phyloP scores from a whole-genome alignment of 2,113 vertebrate species.

The Lamprotornis superbus region DNA sequence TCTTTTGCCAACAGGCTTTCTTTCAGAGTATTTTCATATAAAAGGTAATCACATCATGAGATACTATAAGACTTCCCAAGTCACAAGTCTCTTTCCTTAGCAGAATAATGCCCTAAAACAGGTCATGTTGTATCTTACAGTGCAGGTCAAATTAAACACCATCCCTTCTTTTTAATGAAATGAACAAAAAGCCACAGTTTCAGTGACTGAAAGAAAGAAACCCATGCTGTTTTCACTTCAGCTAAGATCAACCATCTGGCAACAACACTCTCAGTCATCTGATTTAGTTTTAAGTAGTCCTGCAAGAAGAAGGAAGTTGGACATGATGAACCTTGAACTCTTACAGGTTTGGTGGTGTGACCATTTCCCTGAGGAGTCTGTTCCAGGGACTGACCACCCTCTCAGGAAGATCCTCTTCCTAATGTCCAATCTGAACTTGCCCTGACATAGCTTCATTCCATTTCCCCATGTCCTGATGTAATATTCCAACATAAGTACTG shows the following conservation, averaged over 20 bases:
- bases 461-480: neutral
- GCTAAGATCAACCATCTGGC: neutral
- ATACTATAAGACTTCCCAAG: neutral
- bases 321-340: neutral
- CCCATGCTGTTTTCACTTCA: neutral
- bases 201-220: neutral
- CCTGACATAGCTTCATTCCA: neutral
- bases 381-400: neutral
- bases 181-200: neutral
- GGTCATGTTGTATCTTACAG: neutral
- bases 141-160: neutral
- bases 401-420: neutral
- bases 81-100: neutral
- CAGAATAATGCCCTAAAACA: neutral
- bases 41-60: neutral
- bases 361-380: neutral
- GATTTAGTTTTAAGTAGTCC: neutral
- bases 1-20: neutral
- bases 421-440: neutral
- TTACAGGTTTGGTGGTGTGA: neutral
- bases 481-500: neutral
- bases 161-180: neutral
- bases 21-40: neutral
- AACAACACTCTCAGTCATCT: neutral
- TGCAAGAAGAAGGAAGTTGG: neutral